Percentiles rank a stretch among this genome's conserved stretches.
Conservation (phyloP, 1,140 invertebrate genomes). For the Magallana ariakensis region DNA sequence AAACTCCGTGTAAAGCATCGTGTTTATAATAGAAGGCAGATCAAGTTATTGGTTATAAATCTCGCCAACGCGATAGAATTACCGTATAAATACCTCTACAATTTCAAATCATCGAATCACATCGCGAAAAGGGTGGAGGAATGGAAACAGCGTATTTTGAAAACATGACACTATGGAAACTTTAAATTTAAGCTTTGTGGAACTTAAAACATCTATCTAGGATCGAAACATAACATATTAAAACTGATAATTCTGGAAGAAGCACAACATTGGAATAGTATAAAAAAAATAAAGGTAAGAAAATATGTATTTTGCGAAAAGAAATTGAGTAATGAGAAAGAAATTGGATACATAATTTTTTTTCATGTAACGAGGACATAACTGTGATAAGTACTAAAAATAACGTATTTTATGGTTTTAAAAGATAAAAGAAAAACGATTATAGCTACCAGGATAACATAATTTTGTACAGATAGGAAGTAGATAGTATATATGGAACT, state of each 20-base stretch:
- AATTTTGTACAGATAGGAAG: not conserved
- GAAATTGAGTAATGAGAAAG: not conserved
- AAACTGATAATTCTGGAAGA: not conserved
- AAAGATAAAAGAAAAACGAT: not conserved
- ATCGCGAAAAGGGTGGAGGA: not conserved
- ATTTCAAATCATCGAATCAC: constrained; percentile 20
- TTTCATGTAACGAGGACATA: not conserved
- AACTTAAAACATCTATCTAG: not conserved
- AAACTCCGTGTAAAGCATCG: not conserved
- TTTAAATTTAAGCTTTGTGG: not conserved
- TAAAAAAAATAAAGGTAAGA: constrained; percentile 15
- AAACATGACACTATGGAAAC: not conserved
- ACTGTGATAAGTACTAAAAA: not conserved
- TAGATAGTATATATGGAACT: not conserved
- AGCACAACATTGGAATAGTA: constrained; percentile 25
- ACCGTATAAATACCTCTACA: constrained; percentile 20
- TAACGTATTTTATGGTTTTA: too few relatives aligned
- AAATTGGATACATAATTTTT: not conserved
- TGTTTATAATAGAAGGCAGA: not conserved
- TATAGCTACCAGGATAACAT: not conserved
- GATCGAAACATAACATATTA: not conserved
- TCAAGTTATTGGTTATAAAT: constrained; percentile 37
- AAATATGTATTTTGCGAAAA: not conserved
- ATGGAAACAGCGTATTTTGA: not conserved
- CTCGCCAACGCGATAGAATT: constrained; percentile 35